Evolutionary conservation across 2,888 invertebrate species (phyloP).

Genomic region (Ochropacha duplaris): DNA sequence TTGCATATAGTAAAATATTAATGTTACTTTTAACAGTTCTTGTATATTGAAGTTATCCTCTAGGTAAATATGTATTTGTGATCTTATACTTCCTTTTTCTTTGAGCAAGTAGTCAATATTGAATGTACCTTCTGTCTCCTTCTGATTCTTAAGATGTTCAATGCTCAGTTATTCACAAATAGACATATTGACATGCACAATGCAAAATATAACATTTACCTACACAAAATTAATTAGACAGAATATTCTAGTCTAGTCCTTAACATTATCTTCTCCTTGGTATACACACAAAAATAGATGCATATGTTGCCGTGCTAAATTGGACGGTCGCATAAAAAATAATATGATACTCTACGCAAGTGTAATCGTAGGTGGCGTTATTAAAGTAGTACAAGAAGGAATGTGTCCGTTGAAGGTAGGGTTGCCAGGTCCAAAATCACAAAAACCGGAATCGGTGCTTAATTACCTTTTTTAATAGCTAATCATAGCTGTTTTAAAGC

Average conservation of each 20-base stretch:
- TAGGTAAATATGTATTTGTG: constrained; percentile 33
- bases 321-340: too few species aligned
- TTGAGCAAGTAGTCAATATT: constrained; percentile 46
- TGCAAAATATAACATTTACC: constrained; percentile 16
- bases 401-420: constrained; percentile 13
- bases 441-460: too few species aligned
- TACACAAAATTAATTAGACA: constrained; percentile 13
- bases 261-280: neutral
- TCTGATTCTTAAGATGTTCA: constrained; percentile 47
- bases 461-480: too few species aligned
- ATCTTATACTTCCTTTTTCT: constrained; percentile 31
- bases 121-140: constrained; percentile 49
- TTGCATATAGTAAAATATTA: constrained; percentile 7
- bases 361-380: too few species aligned
- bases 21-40: constrained; percentile 19
- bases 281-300: too few species aligned
- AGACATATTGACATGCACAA: constrained; percentile 52
- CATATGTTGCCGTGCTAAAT: too few species aligned
- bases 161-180: constrained; percentile 45
- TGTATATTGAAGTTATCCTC: constrained; percentile 27
- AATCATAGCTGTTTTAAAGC: too few species aligned
- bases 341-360: too few species aligned
- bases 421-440: too few species aligned
- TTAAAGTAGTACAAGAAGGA: neutral
- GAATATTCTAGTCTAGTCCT: neutral